Conservation (phyloP, 2,888 invertebrate genomes). For the Agrotis exclamationis region DNA sequence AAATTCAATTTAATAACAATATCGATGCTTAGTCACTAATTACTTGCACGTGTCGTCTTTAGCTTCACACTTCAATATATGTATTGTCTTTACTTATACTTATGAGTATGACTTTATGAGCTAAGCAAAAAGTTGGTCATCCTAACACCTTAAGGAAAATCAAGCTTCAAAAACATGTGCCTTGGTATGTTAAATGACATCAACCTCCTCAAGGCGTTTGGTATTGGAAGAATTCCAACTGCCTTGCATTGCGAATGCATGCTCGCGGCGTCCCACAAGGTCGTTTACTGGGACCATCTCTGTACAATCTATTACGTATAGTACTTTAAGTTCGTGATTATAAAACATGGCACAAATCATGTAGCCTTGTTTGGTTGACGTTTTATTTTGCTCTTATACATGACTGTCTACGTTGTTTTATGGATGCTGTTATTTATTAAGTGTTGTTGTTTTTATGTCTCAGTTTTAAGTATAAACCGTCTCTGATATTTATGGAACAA, state of each 20-base stretch:
- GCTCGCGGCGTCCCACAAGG: conserved; percentile 81
- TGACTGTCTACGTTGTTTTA: conserved; percentile 10
- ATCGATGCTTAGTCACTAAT: conserved; percentile 27
- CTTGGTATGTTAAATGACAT: conserved; percentile 40
- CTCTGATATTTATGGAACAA: background rate
- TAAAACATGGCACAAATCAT: conserved; percentile 29
- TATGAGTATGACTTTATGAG: conserved; percentile 16
- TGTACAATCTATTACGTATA: conserved; percentile 54
- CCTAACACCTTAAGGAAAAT: conserved; percentile 39
- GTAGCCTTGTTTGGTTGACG: conserved; percentile 34
- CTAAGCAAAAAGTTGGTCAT: conserved; percentile 10
- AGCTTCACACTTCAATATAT: background rate
- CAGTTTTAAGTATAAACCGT: background rate
- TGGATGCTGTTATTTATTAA: background rate
- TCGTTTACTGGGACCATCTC: conserved; percentile 69
- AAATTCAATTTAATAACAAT: conserved; percentile 13
- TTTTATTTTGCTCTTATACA: conserved; percentile 16
- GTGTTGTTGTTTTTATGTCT: conserved; percentile 2
- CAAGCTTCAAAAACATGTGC: conserved; percentile 18
- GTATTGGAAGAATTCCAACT: conserved; percentile 77
- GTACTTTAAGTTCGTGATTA: conserved; percentile 15
- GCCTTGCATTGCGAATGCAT: conserved; percentile 68
- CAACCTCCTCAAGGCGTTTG: conserved; percentile 58
- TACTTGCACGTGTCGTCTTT: conserved; percentile 19
- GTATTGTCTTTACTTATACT: background rate